Evolutionary conservation across 1,140 invertebrate genomes (phyloP), one percentile per base, ranked within the genome.

Genomic region (Lysiphlebus fabarum): DNA sequence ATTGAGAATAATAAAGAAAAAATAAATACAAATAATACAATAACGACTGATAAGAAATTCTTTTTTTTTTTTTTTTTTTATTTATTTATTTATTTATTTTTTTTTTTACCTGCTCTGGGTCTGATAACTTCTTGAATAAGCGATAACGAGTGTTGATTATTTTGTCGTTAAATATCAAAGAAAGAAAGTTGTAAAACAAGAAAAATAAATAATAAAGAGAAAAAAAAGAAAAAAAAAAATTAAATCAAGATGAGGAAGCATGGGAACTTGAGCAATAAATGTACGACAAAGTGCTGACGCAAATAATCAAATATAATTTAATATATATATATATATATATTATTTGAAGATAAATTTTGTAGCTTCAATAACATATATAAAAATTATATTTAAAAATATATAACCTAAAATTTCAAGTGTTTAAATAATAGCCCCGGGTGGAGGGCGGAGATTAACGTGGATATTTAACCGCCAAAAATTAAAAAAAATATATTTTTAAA

Each of bases 221-320:
- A 41, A 54, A 57, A 41, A 10, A 36, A 44, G 44, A 14, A 12
- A 14, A 45, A 47, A 38, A 41, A 4, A 14, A 26, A 10, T 37
- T 6, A 51, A 12, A 43, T 36, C n/a, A 55, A 41, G 59, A 66
- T 66, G 67, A 65, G 60, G 63, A 62, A 60, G 56, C 59, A 64
- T 45, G 65, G 54, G 59, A 66, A 54, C 42, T 45, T 42, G 10
- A 43, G n/a, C 34, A 41, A 43, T 33, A 33, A 37, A 50, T 26
- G 42, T 8, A 17, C 55, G 34, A 53, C 58, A 59, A 11, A 34
- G 41, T 63, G 53, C 53, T 59, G 56, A 61, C 56, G 65, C 44
- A 12, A 56, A 48, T 26, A 26, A 26, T 26, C 17, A 26, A 26
- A 26, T 26, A 26, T 26, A 26, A 26, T 26, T 26, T 26, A 4